Percentiles rank a stretch among this genome's conserved stretches.
Conservation (phyloP, 2,888 invertebrate species). For the Coenonympha glycerion region DNA sequence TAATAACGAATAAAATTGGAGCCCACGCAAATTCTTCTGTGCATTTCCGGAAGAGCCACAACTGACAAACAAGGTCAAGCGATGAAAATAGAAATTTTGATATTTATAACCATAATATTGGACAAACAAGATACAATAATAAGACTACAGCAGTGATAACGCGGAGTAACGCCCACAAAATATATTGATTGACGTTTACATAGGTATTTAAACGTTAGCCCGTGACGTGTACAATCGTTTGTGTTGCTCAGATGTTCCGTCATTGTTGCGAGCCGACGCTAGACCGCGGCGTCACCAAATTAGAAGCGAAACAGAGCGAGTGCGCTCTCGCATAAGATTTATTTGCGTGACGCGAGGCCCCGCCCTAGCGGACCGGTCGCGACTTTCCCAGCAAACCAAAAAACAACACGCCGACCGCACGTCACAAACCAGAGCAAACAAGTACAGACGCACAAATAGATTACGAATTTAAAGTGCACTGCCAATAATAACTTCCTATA, state of each 20-base stretch:
- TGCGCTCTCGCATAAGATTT: constrained; percentile 38
- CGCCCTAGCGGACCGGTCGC: constrained; percentile 47
- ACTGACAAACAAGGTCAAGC: constrained; percentile 23
- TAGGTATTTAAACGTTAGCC: constrained; percentile 11
- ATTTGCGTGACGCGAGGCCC: constrained; percentile 60
- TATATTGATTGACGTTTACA: constrained; percentile 23
- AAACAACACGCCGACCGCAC: constrained; percentile 40
- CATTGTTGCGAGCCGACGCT: constrained; percentile 39
- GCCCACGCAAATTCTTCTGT: neutral
- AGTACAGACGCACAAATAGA: constrained; percentile 44
- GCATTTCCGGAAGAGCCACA: neutral
- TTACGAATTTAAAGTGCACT: constrained; percentile 33
- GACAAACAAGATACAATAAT: constrained; percentile 21
- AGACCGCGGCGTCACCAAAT: constrained; percentile 63
- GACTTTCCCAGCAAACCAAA: constrained; percentile 45
- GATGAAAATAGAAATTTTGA: constrained; percentile 9
- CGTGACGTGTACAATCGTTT: constrained; percentile 21
- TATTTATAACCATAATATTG: constrained; percentile 15
- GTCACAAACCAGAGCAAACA: constrained; percentile 45
- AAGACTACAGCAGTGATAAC: constrained; percentile 14
- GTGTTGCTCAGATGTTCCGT: constrained; percentile 28
- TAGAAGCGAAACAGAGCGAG: constrained; percentile 56
- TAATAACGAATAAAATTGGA: neutral
- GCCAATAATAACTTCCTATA: constrained; percentile 20
- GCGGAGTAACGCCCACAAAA: constrained; percentile 16